phyloP scores from a whole-genome alignment of 2,113 vertebrate species.

The Tenrec ecaudatus region DNA sequence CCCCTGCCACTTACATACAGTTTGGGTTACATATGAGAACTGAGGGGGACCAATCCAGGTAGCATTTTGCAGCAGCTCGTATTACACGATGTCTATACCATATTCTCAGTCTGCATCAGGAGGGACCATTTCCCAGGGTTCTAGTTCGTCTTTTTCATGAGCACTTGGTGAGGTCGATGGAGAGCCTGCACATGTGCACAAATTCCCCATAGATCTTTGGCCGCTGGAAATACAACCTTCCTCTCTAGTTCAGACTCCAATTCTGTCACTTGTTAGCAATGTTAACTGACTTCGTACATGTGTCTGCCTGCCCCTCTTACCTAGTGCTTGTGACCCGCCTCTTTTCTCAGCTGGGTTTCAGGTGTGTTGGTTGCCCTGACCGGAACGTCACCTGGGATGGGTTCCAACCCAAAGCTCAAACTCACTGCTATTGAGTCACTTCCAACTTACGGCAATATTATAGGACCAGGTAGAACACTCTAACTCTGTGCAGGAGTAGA shows the following conservation, averaged over 20 bases:
- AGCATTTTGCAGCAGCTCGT: background rate
- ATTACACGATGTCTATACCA: background rate
- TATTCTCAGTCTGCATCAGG: no score
- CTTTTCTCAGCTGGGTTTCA: no score
- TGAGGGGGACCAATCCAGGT: no score
- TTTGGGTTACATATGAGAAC: background rate
- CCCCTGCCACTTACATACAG: background rate
- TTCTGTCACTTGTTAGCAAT: background rate
- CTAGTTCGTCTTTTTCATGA: background rate
- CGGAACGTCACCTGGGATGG: no score
- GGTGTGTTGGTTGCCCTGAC: no score
- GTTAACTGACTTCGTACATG: background rate
- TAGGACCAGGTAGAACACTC: no score
- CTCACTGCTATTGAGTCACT: no score
- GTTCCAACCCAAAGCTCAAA: no score
- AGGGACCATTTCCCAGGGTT: no score
- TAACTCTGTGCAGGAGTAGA: no score
- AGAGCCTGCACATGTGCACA: background rate
- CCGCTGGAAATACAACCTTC: background rate
- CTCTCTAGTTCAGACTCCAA: background rate
- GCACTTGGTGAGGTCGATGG: background rate
- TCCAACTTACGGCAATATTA: no score
- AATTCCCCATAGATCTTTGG: background rate
- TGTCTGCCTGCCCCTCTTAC: background rate
- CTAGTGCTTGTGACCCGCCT: no score